These are phyloP conservation scores for Pipistrellus pipistrellus DNA, from an alignment of 2,797 vertebrate genomes.

Conservation along the genomic window DNA sequence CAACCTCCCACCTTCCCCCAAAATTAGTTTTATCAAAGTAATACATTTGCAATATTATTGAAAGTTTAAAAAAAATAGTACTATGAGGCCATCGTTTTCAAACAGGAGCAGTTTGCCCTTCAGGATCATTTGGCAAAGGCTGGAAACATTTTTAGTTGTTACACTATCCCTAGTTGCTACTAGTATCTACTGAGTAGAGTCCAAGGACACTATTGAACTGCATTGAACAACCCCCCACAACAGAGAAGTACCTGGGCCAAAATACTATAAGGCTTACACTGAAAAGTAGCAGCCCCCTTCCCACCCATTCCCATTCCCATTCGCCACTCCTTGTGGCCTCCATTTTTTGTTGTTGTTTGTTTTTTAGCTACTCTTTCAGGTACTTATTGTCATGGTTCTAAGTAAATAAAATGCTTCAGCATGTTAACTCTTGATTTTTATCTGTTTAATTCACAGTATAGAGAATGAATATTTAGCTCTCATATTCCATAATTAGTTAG, in stretches of 20 bases:
- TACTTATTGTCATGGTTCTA: not conserved
- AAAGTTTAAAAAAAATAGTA: not conserved
- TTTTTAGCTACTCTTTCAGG: not conserved
- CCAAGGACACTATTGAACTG: not conserved
- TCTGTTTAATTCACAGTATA: not conserved
- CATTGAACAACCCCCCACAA: not conserved
- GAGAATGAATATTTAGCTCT: not conserved
- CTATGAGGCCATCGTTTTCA: not conserved
- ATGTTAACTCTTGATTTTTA: conserved; percentile 42
- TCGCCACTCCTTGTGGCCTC: not conserved
- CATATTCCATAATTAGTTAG: not conserved
- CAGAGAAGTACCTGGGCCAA: not conserved
- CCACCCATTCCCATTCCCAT: not conserved
- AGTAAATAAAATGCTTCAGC: conserved; percentile 25
- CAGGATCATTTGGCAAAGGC: not conserved
- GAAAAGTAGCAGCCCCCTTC: not conserved
- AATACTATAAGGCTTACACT: not conserved
- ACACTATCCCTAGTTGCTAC: not conserved
- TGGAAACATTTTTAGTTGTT: conserved; percentile 3
- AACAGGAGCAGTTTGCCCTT: not conserved
- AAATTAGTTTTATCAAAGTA: conserved; percentile 43
- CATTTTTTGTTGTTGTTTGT: not conserved
- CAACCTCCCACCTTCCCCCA: not conserved
- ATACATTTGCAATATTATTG: not conserved
- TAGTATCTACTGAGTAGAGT: not conserved